Conservation (phyloP, 1,140 invertebrate genomes). For the Drosophila hydei region DNA sequence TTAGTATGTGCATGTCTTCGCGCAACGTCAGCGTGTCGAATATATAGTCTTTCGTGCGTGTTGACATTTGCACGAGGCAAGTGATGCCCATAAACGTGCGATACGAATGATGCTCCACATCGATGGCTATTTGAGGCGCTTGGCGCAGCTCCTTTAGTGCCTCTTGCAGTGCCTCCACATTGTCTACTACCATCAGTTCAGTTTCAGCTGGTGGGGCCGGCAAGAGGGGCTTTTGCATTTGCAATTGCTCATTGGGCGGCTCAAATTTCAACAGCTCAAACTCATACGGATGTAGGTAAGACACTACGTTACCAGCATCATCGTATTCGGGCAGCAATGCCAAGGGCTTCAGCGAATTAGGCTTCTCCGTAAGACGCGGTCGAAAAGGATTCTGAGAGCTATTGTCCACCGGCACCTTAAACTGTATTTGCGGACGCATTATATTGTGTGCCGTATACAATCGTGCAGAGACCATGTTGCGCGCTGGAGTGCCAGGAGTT, state of each 20-base stretch:
- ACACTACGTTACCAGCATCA: constrained; percentile 86
- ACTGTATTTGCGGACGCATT: constrained; percentile 92
- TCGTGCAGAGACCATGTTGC: constrained; percentile 58
- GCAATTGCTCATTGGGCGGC: constrained; percentile 85
- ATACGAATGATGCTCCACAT: constrained; percentile 95
- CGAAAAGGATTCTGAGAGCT: constrained; percentile 89
- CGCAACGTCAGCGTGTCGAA: constrained; percentile 94
- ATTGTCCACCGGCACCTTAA: constrained; percentile 95
- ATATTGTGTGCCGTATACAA: constrained; percentile 91
- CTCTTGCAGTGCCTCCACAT: constrained; percentile 86
- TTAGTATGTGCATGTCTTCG: constrained; percentile 92
- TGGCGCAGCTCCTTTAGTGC: constrained; percentile 88
- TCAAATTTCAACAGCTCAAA: constrained; percentile 91
- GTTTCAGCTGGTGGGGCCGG: constrained; percentile 87
- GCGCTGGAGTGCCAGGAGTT: constrained; percentile 10
- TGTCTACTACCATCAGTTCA: constrained; percentile 89
- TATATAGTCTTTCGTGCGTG: constrained; percentile 93
- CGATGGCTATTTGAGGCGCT: constrained; percentile 91
- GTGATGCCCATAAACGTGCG: constrained; percentile 93
- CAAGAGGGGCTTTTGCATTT: constrained; percentile 73
- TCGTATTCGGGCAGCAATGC: constrained; percentile 88
- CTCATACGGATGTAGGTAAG: constrained; percentile 95
- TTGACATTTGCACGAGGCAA: constrained; percentile 98
- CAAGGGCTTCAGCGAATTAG: constrained; percentile 93
- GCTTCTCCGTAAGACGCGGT: constrained; percentile 94